Evolutionary conservation across 2,888 invertebrate species (phyloP), one percentile per base, ranked within the genome.

Genomic region (Stenurella melanura): DNA sequence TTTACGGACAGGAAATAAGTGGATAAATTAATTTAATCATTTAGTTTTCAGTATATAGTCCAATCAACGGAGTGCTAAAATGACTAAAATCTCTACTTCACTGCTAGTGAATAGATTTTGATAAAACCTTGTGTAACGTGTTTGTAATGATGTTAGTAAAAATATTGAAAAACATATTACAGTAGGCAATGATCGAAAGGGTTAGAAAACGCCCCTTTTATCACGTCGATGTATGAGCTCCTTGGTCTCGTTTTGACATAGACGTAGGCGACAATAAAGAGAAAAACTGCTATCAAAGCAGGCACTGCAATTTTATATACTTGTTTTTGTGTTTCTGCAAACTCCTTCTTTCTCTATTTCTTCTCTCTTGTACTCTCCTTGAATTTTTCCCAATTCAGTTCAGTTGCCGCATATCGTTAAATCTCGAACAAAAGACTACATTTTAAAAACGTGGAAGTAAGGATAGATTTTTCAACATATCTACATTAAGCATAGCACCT

Each of bases 351-450:
- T 50, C 97, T 93, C 86, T 96, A 95, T 85, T 94, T 94, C 87
- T 95, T 96, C 89, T 96, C 96, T 87, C 93, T 94, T 12, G 94
- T 94, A 0, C 94, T 95, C 90, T 96, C 96, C 90, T 96, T 96
- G 64, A 93, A 93, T 87, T 93, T 94, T 68, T 96, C 96, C 19
- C 83, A 81, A 87, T 95, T 96, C n/a, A n/a, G n/a, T n/a, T n/a
- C 57, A 95, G 90, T 87, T 95, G 95, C 82, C 95, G 93, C 96
- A 96, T 96, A 81, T 84, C 91, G 76, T 74, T 75, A 79, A 61
- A 72, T 74, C 75, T 57, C 60, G 63, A 77, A 73, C 12, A 54
- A 30, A 66, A 66, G 21, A 26, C 26, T 15, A 30, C 7, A 6
- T 30, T 18, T 21, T 60, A 34, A 18, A 2, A 11, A 57, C 17